Base-by-base conservation (phyloP, 1,140 invertebrate species). In the Battus philenor region DNA sequence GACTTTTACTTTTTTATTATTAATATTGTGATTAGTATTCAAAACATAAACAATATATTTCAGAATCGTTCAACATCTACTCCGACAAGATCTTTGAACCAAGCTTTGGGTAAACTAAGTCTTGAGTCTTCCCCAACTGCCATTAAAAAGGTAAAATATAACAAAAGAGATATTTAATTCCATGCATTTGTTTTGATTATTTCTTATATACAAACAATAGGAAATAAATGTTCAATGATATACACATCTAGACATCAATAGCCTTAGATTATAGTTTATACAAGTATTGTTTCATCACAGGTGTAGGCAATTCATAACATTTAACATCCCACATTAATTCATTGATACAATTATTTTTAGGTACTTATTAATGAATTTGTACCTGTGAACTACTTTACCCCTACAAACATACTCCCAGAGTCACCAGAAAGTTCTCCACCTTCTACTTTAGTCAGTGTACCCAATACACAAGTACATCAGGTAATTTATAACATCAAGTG, bases 391-490 rank as follows among this genome's bases (percentile, higher is more conserved):
- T 81, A 75, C 50, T 78, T 59, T 38, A 49, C 29, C 36, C 65
- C 61, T 1, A 46, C 68, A 4, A 49, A 41, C 18, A 54, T 74
- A 1, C 38, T 75, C n/a, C 64, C 67, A 1, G 77, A 79, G 2
- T 71, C 77, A 0, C 71, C 74, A 10, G 59, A 72, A 15, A 70
- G 46, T 30, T 66, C 70, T 4, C 71, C 72, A n/a, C 77, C 74
- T 1, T 29, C 53, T 6, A 55, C 54, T 31, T 31, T 73, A 30
- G 29, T 50, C 1, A 10, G 49, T 10, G 36, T 57, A 4, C 56
- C 63, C 3, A 56, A 61, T 45, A 45, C 64, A 10, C 70, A 77
- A 65, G 65, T 81, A 2, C 74, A 81, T 46, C 74, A 81, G 74
- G 74, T 80, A 52, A 47, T 0, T 11, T 11, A 30, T 2, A 30